Evolutionary conservation across 2,797 vertebrate species (phyloP), one percentile per base, ranked within the genome.

Genomic region (Australoheros facetus): DNA sequence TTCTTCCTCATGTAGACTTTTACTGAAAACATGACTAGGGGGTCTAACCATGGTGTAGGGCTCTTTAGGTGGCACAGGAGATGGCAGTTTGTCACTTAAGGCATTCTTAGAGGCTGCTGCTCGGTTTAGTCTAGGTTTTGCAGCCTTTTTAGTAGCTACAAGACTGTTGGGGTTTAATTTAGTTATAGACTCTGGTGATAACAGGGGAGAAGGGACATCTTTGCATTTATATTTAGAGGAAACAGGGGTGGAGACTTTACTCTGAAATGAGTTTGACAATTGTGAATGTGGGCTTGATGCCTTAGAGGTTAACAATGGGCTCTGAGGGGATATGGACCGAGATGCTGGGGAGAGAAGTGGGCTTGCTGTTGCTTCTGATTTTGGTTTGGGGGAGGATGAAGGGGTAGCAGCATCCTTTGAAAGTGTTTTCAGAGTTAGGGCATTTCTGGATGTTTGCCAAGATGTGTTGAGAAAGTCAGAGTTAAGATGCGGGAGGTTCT

Each of bases 401-500:
- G 75, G 66, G 48, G 84, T 81, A 72, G 84, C 60, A 62, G 34
- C 48, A 54, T 89, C 88, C 77, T 60, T 73, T 80, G 84, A 37
- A 82, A 80, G 82, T 28, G 78, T 85, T 23, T 45, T 87, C 37
- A 85, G 73, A 5, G 90, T 92, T 66, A 76, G 19, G 72, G 94
- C 92, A 56, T 79, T 92, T 80, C 87, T 92, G 10, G 86, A 73
- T 19, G 83, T 79, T 81, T 82, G 85, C 80, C 86, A 73, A 7
- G 92, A 88, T 56, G 92, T 66, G 34, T 83, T 91, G 16, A 91
- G 75, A 90, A 93, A 92, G 66, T 37, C 75, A 83, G 93, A 60
- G 76, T 88, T 87, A 69, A 95, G 34, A 34, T 92, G 91, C 91
- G 96, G 96, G 73, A 96, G 92, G 59, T 87, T 95, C 81, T 45